Percentiles rank a stretch among this genome's conserved stretches.
Conservation (phyloP, 23 tunicate species). For the Styela plicata region DNA sequence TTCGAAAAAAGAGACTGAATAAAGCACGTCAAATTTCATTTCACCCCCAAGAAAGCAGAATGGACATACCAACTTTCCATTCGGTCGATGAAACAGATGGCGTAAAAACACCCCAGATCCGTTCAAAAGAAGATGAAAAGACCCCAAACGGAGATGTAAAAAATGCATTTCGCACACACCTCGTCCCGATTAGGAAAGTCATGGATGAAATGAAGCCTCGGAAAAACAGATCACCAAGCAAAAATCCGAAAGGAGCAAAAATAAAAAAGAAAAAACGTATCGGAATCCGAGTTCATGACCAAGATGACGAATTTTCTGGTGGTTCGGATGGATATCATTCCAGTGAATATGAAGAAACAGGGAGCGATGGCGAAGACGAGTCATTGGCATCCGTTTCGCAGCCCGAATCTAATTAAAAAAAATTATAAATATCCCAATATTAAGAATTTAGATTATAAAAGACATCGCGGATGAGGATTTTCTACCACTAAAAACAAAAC, state of each 20-base stretch:
- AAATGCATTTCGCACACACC: background rate
- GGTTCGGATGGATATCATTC: slow-evolving; percentile 25
- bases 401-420: background rate
- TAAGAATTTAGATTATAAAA: too few relatives aligned
- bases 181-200: background rate
- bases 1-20: background rate
- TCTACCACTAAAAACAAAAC: too few relatives aligned
- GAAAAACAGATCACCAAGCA: background rate
- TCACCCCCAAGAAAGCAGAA: background rate
- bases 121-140: background rate
- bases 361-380: slow-evolving; percentile 2
- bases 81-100: background rate
- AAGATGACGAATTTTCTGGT: background rate
- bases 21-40: background rate
- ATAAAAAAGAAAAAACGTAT: slow-evolving; percentile 1
- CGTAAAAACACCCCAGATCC: background rate
- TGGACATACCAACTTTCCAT: slow-evolving; percentile 11
- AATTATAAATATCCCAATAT: too few relatives aligned
- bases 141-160: background rate
- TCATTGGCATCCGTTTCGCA: slow-evolving; percentile 10
- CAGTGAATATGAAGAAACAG: slow-evolving; percentile 19
- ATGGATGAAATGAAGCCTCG: background rate
- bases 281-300: slow-evolving; percentile 14
- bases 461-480: too few relatives aligned
- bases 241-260: background rate